These are phyloP conservation scores for Crax fasciolata DNA, from an alignment of 2,797 vertebrate species.

Conservation along the genomic window DNA sequence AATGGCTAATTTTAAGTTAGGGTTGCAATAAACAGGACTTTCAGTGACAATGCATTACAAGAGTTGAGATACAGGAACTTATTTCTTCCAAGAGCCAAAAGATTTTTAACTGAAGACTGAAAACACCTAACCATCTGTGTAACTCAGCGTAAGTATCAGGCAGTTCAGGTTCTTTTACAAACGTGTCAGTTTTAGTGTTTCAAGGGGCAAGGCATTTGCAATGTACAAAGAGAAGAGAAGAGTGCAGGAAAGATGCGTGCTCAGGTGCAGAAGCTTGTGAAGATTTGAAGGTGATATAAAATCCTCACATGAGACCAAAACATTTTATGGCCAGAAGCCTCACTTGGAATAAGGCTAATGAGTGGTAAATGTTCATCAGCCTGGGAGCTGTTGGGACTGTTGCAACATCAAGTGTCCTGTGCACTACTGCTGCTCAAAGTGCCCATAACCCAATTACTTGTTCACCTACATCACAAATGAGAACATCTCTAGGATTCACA, in stretches of 20 bases:
- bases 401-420: background rate
- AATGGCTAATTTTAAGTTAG: conserved; percentile 28
- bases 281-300: conserved; percentile 11
- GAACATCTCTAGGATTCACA: background rate
- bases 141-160: background rate
- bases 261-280: background rate
- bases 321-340: background rate
- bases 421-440: background rate
- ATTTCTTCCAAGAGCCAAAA: background rate
- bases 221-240: background rate
- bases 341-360: background rate
- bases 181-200: conserved; percentile 59
- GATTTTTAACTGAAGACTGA: fast-evolving
- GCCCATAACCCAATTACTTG: background rate
- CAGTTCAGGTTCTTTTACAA: conserved; percentile 1
- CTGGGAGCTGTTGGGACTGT: background rate
- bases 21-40: background rate
- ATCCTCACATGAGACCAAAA: background rate
- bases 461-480: background rate
- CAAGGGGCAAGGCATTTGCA: background rate
- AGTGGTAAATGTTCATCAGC: background rate
- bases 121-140: background rate
- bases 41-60: background rate
- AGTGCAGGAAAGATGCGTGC: background rate
- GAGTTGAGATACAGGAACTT: background rate